Conservation (phyloP, 2,888 invertebrate genomes). For the Eupithecia tripunctaria region DNA sequence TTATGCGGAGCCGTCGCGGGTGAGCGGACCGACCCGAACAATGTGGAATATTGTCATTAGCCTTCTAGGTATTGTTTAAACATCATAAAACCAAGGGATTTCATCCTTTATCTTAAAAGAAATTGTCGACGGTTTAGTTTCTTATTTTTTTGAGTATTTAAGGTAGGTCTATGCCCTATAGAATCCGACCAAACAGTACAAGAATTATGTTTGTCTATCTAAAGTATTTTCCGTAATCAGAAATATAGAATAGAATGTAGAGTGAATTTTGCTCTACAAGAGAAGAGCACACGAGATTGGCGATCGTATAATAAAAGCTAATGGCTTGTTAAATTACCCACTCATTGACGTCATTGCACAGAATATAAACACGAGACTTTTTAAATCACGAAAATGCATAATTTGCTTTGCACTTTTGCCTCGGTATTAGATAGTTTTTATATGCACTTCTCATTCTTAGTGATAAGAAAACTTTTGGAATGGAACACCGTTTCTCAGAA, state of each 20-base stretch:
- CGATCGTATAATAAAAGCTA: slow-evolving; percentile 21
- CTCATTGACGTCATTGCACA: slow-evolving; percentile 18
- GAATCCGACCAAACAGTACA: not conserved
- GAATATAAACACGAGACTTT: slow-evolving; percentile 14
- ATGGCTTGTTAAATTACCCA: slow-evolving; percentile 20
- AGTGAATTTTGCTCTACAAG: slow-evolving; percentile 19
- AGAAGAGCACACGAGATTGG: slow-evolving; percentile 19
- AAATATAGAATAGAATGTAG: not conserved
- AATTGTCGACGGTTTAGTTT: not conserved
- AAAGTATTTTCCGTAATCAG: not conserved
- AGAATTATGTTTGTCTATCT: not conserved
- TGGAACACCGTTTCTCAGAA: slow-evolving; percentile 29
- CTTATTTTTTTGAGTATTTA: not conserved
- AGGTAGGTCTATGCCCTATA: not conserved
- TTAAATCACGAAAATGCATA: slow-evolving; percentile 18
- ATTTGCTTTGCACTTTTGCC: slow-evolving; percentile 27
- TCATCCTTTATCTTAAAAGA: not conserved
- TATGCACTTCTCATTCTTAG: slow-evolving; percentile 29
- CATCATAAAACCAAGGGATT: slow-evolving; percentile 48
- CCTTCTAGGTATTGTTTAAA: slow-evolving; percentile 51
- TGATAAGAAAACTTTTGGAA: slow-evolving; percentile 38
- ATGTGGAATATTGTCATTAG: slow-evolving; percentile 56
- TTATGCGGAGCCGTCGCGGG: slow-evolving; percentile 77
- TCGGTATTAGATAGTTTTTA: slow-evolving; percentile 29
- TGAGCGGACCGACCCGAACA: slow-evolving; percentile 64